These are phyloP conservation scores for Acanthoscelides obtectus DNA, from an alignment of 2,888 invertebrate species.

Conservation along the genomic window DNA sequence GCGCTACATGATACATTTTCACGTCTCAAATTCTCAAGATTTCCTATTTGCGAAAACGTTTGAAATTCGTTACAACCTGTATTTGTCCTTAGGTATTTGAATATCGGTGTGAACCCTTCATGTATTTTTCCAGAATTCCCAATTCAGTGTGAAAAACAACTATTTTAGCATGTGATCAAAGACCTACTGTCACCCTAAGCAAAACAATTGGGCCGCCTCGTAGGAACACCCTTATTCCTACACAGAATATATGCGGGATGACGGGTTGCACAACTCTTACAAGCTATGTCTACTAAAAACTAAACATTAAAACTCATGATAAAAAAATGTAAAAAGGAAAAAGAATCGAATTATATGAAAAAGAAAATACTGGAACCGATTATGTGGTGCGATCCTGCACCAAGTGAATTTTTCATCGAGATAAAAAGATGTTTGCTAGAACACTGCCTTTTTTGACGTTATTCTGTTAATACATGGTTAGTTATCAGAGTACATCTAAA, in stretches of 20 bases:
- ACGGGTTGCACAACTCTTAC: neutral
- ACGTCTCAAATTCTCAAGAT: too few species aligned
- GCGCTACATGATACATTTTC: too few species aligned
- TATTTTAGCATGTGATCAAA: neutral
- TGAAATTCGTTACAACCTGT: too few species aligned
- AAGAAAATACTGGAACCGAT: slow-evolving; percentile 42
- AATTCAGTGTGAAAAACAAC: too few species aligned
- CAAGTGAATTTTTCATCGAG: neutral
- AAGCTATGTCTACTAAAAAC: slow-evolving; percentile 12
- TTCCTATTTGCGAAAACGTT: too few species aligned
- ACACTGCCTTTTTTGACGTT: neutral
- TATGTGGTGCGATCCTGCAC: neutral
- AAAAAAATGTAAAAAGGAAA: slow-evolving; percentile 22
- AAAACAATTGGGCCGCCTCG: neutral
- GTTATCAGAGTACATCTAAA: neutral
- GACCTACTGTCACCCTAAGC: neutral
- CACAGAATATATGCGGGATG: neutral
- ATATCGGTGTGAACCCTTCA: too few species aligned
- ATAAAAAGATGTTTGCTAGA: neutral
- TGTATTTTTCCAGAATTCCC: too few species aligned
- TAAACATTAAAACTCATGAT: slow-evolving; percentile 24
- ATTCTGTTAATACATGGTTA: neutral
- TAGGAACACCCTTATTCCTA: neutral
- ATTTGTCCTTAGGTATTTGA: too few species aligned
- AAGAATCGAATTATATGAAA: slow-evolving; percentile 27